These are phyloP conservation scores for Thymelicus lineola DNA, from an alignment of 2,888 invertebrate genomes.

Conservation along the genomic window DNA sequence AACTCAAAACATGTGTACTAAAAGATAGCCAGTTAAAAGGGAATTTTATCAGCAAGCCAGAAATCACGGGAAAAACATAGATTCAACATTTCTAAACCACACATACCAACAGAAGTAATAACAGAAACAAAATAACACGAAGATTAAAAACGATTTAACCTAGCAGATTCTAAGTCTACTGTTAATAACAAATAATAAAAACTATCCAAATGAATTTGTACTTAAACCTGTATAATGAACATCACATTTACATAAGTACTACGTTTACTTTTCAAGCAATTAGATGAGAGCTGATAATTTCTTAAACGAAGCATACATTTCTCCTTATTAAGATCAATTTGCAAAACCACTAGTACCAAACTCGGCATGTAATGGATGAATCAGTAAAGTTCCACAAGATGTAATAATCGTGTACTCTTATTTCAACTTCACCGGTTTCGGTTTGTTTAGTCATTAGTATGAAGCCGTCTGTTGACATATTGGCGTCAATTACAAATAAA, in stretches of 20 bases:
- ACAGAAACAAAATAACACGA: too few relatives aligned
- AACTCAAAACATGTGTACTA: too few relatives aligned
- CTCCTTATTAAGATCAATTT: constrained; percentile 26
- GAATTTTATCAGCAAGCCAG: too few relatives aligned
- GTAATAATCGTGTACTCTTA: constrained; percentile 40
- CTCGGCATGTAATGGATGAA: constrained; percentile 41
- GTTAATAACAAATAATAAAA: constrained; percentile 4
- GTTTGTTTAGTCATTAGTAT: constrained; percentile 54
- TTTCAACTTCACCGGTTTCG: constrained; percentile 46
- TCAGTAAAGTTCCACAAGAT: constrained; percentile 47
- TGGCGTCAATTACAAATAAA: constrained; percentile 46
- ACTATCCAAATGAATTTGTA: constrained; percentile 20
- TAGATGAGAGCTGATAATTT: constrained; percentile 32
- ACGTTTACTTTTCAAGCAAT: constrained; percentile 20
- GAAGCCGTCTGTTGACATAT: constrained; percentile 46
- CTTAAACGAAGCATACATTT: constrained; percentile 41
- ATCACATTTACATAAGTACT: constrained; percentile 33
- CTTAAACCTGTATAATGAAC: constrained; percentile 13
- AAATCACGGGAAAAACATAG: too few relatives aligned
- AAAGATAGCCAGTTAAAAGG: too few relatives aligned
- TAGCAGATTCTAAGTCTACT: background rate
- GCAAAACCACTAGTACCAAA: constrained; percentile 22
- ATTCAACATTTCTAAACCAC: too few relatives aligned
- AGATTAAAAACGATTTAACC: constrained; percentile 2
- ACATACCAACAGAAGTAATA: too few relatives aligned